phyloP scores from a whole-genome alignment of 2,797 vertebrate species.

The Halcyon chelicuti region DNA sequence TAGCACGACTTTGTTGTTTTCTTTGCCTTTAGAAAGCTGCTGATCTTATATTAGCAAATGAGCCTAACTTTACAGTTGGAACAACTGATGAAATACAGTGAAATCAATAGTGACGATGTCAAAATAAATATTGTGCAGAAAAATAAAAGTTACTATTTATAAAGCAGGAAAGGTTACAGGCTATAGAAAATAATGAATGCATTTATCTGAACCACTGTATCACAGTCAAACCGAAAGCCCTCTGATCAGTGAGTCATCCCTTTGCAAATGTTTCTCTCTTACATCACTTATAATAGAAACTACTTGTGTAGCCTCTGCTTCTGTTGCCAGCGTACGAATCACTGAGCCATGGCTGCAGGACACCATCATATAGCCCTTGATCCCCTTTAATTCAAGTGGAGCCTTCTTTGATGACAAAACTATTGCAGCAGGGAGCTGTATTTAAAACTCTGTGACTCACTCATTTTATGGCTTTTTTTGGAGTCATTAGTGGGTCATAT shows the following conservation, averaged over 20 bases:
- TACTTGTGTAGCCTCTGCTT: not conserved
- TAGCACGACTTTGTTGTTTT: not conserved
- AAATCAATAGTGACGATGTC: conserved; percentile 25
- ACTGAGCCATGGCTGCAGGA: not conserved
- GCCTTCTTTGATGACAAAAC: conserved; percentile 2
- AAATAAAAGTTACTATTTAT: conserved; percentile 65
- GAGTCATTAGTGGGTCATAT: conserved; percentile 28
- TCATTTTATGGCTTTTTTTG: conserved; percentile 23
- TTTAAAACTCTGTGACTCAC: conserved; percentile 38
- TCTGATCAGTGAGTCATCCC: conserved; percentile 49
- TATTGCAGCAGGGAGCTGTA: not conserved
- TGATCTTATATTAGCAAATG: conserved; percentile 10
- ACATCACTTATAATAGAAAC: conserved; percentile 4
- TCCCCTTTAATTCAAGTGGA: not conserved
- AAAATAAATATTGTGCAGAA: conserved; percentile 57
- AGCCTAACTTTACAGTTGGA: not conserved
- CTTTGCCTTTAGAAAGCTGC: conserved; percentile 25
- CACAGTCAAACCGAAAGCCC: conserved; percentile 28
- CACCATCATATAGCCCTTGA: not conserved
- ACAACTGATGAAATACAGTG: conserved; percentile 36
- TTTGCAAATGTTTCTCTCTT: not conserved
- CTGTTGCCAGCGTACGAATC: not conserved
- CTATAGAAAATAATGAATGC: conserved; percentile 42
- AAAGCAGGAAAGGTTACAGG: conserved; percentile 49
- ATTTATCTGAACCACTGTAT: conserved; percentile 37